Evolutionary conservation across 2,888 invertebrate species (phyloP), one percentile per base, ranked within the genome.

Genomic region (Diarsia rubi): DNA sequence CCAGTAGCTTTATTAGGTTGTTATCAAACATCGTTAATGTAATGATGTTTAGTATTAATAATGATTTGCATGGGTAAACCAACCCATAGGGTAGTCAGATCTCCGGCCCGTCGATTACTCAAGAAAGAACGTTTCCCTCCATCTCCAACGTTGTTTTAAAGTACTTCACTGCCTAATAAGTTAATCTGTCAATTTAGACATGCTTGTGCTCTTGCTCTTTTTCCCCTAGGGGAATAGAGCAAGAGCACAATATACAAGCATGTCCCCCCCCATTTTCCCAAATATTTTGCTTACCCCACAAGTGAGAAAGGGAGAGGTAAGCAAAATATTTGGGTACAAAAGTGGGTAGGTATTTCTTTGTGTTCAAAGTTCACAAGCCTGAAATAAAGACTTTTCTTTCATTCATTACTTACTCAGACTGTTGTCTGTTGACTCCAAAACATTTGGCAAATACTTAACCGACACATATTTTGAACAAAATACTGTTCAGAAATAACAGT

Each of bases 51-150:
- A 49, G 69, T 65, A 37, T 37, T 37, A 68, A 64, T 21, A 67
- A 62, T 71, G n/a, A 75, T 82, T 77, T 75, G 64, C 74, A 67
- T 79, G 79, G n/a, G 70, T 73, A 71, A 76, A 77, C 27, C 71
- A 77, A 82, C 65, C 62, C 59, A 65, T 19, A 72, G 44, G 62
- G 19, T 54, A 80, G 80, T 85, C 77, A 75, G 71, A 75, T 80
- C 63, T 66, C 49, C 4, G 44, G 69, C 65, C 19, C 57, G 44
- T 8, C n/a, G 42, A 79, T 77, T 62, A 76, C 70, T 73, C 47
- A 82, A 75, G 80, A 82, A 84, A 84, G 82, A 72, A 82, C 71
- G 21, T 62, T 80, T 84, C 80, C 64, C 76, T 62, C 84, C 73
- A 72, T 73, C 75, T 75, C 62, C 47, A 80, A 80, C 60, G 64